These are phyloP conservation scores for Taenioides sp. DNA, from an alignment of 2,797 vertebrate genomes.

Conservation along the genomic window DNA sequence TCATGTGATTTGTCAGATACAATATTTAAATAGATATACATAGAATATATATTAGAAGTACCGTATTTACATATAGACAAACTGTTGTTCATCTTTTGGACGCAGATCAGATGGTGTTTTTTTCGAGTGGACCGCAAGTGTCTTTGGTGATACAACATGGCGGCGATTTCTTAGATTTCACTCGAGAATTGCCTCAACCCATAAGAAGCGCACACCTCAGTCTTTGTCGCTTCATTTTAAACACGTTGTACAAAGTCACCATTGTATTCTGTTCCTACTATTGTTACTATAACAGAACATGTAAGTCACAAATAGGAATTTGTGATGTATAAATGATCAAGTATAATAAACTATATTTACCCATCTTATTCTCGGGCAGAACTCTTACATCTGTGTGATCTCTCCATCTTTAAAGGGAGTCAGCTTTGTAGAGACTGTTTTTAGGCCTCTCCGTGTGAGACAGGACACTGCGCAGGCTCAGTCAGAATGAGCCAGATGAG, in stretches of 20 bases:
- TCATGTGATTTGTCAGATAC: conserved; percentile 45
- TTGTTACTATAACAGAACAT: conserved; percentile 65
- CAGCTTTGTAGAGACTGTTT: neutral
- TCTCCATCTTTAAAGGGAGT: conserved; percentile 33
- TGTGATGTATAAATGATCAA: conserved; percentile 81
- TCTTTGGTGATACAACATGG: conserved; percentile 61
- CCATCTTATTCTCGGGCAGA: conserved; percentile 71
- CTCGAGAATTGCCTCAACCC: conserved; percentile 62
- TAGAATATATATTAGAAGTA: conserved; percentile 26
- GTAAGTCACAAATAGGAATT: conserved; percentile 75
- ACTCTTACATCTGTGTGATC: conserved; percentile 58
- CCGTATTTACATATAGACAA: conserved; percentile 16
- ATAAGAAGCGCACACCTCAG: conserved; percentile 45
- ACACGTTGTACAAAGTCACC: conserved; percentile 74
- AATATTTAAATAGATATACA: conserved; percentile 39
- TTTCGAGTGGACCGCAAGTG: conserved; percentile 56
- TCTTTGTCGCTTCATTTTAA: conserved; percentile 47
- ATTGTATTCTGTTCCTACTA: conserved; percentile 67
- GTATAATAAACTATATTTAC: conserved; percentile 85
- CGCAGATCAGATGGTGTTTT: conserved; percentile 48
- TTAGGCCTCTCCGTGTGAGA: neutral
- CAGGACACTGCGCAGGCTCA: no score
- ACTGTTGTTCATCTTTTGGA: conserved; percentile 46
- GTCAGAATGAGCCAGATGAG: no score
- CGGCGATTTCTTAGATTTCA: conserved; percentile 38